Evolutionary conservation across 2,888 invertebrate genomes (phyloP).

Genomic region (Sphecodes monilicornis): DNA sequence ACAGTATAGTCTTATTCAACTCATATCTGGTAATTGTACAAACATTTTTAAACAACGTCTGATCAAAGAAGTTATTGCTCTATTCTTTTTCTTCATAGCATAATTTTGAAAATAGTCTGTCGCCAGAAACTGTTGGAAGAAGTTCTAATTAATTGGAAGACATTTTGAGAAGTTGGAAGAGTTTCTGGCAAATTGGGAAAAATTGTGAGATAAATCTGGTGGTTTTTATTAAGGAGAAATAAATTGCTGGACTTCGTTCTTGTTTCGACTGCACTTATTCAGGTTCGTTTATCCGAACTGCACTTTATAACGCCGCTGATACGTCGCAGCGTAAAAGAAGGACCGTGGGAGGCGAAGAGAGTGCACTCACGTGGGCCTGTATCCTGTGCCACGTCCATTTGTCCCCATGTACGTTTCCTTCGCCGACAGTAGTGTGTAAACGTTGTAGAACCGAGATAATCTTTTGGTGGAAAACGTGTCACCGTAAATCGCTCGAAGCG

Average conservation of each 20-base stretch:
- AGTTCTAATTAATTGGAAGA: too few species aligned
- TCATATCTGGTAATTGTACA: too few species aligned
- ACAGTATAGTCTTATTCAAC: too few species aligned
- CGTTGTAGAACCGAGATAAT: constrained; percentile 62
- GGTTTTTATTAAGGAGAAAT: background rate
- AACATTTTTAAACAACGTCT: too few species aligned
- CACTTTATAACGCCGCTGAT: constrained; percentile 36
- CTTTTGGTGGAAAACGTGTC: constrained; percentile 61
- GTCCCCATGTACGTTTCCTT: constrained; percentile 72
- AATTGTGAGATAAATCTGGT: background rate
- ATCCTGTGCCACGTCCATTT: constrained; percentile 74
- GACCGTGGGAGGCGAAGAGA: constrained; percentile 76
- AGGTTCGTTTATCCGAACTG: background rate
- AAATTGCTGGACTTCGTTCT: background rate
- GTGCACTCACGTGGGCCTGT: constrained; percentile 74
- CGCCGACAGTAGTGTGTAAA: constrained; percentile 69
- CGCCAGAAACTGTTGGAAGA: background rate
- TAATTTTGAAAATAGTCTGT: too few species aligned
- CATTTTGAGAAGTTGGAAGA: too few species aligned
- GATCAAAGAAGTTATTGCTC: too few species aligned
- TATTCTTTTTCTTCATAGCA: too few species aligned
- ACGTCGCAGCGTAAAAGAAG: constrained; percentile 61
- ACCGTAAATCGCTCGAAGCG: constrained; percentile 59
- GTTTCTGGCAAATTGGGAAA: too few species aligned
- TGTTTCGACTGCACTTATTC: background rate